Evolutionary conservation across 92 coral and sea anemone species (phyloP).

Genomic region (Phenganax marumi): DNA sequence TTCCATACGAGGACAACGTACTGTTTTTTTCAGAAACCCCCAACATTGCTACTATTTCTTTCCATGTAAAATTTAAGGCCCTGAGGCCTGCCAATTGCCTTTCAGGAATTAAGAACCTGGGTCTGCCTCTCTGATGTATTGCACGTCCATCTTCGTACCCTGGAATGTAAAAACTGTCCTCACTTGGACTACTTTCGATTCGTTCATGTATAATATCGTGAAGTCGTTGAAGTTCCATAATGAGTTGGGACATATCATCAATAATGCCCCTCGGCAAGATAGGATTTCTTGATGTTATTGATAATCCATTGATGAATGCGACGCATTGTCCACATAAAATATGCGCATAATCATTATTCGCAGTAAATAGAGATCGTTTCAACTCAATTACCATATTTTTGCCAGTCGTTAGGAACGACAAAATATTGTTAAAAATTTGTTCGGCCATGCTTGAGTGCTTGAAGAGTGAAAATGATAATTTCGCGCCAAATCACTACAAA

Average conservation of each 20-base stretch:
- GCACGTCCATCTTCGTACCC: no score
- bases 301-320: neutral
- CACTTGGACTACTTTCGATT: neutral
- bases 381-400: neutral
- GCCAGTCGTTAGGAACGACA: no score
- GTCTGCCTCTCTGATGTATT: no score
- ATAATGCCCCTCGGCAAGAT: neutral
- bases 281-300: neutral
- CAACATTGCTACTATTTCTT: conserved; percentile 48
- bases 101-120: no score
- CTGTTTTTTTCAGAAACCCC: conserved; percentile 59
- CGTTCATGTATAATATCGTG: neutral
- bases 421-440: no score
- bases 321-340: neutral
- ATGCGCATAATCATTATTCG: neutral
- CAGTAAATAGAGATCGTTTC: neutral
- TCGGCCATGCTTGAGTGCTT: no score
- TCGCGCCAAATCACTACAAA: no score
- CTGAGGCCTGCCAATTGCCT: no score
- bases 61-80: conserved; percentile 54
- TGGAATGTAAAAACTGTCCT: neutral
- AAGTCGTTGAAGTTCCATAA: neutral
- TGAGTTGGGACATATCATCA: neutral
- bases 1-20: conserved; percentile 41
- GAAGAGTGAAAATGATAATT: no score